Conservation (phyloP, 1,140 invertebrate genomes). For the Tetramorium parvispinum region DNA sequence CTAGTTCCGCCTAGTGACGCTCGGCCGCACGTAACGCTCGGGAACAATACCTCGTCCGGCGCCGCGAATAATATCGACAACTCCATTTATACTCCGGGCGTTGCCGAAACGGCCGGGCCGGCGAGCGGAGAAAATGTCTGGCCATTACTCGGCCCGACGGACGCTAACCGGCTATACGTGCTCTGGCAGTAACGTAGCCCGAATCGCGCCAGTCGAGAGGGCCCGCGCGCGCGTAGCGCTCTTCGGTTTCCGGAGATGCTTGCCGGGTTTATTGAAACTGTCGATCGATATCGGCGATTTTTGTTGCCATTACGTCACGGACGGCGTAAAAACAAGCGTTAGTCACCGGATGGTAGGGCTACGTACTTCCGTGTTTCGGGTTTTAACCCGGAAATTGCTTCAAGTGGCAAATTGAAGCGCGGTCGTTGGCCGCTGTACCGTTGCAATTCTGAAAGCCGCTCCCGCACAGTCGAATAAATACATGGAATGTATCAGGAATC, state of each 20-base stretch:
- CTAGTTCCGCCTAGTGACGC: constrained; percentile 64
- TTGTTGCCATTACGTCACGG: constrained; percentile 36
- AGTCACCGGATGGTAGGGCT: neutral
- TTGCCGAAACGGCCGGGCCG: constrained; percentile 38
- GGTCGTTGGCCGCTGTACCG: neutral
- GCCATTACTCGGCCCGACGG: constrained; percentile 37
- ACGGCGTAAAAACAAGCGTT: constrained; percentile 32
- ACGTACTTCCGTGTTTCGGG: constrained; percentile 31
- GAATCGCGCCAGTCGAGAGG: constrained; percentile 9
- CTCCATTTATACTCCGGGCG: constrained; percentile 59
- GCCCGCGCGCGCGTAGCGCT: neutral
- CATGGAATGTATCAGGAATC: neutral
- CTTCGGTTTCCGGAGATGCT: constrained; percentile 41
- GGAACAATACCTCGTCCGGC: constrained; percentile 72
- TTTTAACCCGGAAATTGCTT: constrained; percentile 31
- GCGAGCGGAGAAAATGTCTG: constrained; percentile 32
- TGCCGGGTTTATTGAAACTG: constrained; percentile 50
- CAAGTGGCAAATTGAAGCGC: constrained; percentile 36
- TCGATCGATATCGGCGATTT: constrained; percentile 52
- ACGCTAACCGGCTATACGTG: constrained; percentile 23
- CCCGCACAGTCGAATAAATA: neutral
- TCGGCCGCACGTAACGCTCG: constrained; percentile 49
- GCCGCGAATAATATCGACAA: constrained; percentile 75
- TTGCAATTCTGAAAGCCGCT: neutral
- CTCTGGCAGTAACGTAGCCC: neutral